These are phyloP conservation scores for Heliconius himera DNA, from an alignment of 1,140 invertebrate genomes.

Conservation along the genomic window DNA sequence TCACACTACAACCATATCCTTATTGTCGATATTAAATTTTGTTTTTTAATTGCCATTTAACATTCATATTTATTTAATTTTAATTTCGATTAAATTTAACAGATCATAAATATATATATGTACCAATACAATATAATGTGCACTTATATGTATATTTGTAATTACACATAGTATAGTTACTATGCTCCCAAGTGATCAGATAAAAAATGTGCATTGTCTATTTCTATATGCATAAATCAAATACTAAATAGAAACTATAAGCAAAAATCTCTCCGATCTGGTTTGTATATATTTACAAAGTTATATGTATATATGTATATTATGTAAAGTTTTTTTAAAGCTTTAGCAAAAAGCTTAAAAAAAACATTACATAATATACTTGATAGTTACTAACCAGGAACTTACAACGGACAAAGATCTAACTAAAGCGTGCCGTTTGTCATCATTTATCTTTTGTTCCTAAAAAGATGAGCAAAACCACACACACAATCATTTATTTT, in stretches of 20 bases:
- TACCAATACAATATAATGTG: too few relatives aligned
- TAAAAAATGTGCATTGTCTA: too few relatives aligned
- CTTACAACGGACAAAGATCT: background rate
- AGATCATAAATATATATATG: too few relatives aligned
- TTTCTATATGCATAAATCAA: background rate
- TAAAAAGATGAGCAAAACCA: constrained; percentile 3
- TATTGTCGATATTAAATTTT: background rate
- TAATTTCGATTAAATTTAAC: too few relatives aligned
- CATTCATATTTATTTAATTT: too few relatives aligned
- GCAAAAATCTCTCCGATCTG: background rate
- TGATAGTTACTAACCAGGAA: background rate
- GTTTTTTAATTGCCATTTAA: background rate
- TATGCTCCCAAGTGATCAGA: background rate
- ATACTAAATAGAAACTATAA: background rate
- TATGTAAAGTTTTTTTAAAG: too few relatives aligned
- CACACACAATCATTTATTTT: background rate
- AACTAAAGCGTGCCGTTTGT: background rate
- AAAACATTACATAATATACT: background rate
- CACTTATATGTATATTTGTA: too few relatives aligned
- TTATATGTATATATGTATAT: background rate
- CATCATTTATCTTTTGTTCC: background rate
- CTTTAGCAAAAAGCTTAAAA: background rate
- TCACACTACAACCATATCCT: background rate
- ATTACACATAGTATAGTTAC: background rate
- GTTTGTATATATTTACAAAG: background rate